Evolutionary conservation across 1,140 invertebrate species (phyloP).

Genomic region (Megalopta genalis): DNA sequence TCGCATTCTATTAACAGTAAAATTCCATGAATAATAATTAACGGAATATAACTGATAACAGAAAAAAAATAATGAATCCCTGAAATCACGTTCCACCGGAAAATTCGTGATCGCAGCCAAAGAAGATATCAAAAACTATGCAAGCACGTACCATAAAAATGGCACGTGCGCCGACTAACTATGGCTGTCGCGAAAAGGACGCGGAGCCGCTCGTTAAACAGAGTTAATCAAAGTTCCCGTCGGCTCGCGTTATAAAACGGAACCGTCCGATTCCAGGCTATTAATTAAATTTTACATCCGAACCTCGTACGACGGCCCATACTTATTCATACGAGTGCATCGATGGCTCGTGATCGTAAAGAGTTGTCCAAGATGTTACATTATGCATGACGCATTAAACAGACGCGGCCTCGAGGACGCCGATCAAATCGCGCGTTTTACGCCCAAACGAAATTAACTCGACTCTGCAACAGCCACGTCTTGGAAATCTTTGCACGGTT

Average conservation of each 20-base stretch:
- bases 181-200: not conserved
- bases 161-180: not conserved
- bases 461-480: not conserved
- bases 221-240: slow-evolving; percentile 14
- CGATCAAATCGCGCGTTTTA: not conserved
- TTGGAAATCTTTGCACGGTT: no score
- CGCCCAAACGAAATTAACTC: not conserved
- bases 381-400: slow-evolving; percentile 14
- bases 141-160: not conserved
- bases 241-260: not conserved
- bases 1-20: no score
- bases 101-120: no score
- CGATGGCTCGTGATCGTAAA: not conserved
- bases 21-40: no score
- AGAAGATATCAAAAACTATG: not conserved
- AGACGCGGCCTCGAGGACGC: not conserved
- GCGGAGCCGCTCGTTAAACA: not conserved
- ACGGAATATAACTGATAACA: no score
- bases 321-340: slow-evolving; percentile 9
- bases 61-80: no score
- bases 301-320: not conserved
- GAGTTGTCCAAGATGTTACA: not conserved
- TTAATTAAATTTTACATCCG: slow-evolving; percentile 25
- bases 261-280: not conserved
- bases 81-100: no score